Evolutionary conservation across 2,113 vertebrate genomes (phyloP).

Genomic region (Anguilla rostrata): DNA sequence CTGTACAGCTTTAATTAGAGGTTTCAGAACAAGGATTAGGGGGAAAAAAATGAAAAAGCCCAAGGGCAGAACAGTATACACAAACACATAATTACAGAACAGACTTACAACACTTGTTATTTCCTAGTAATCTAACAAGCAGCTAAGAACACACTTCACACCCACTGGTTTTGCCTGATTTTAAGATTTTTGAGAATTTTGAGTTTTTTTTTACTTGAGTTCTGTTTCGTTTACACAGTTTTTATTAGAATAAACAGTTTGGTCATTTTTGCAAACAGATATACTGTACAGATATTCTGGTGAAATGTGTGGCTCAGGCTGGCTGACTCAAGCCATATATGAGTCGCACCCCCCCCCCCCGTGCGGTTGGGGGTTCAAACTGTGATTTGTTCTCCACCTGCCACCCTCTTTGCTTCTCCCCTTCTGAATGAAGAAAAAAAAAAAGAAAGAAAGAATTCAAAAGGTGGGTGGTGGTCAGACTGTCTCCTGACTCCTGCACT

Average conservation of each 20-base stretch:
- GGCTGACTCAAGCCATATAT: no score
- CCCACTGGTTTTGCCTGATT: not conserved
- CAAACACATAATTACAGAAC: constrained; percentile 10
- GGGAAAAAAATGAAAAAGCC: not conserved
- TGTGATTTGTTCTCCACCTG: no score
- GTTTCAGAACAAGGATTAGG: not conserved
- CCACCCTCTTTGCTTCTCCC: no score
- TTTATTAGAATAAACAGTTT: not conserved
- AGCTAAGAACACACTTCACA: constrained; percentile 10
- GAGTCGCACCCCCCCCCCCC: no score
- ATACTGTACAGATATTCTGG: not conserved
- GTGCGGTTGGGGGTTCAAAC: no score
- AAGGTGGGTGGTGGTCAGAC: no score
- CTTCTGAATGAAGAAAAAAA: no score
- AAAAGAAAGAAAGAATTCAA: no score
- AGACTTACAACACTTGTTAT: constrained; percentile 8
- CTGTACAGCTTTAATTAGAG: constrained; percentile 2
- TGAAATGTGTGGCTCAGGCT: no score
- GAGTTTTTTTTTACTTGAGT: not conserved
- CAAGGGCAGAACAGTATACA: not conserved
- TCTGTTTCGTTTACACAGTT: not conserved
- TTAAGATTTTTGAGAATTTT: not conserved
- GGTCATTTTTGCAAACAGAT: not conserved
- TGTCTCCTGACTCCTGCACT: no score
- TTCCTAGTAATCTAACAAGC: not conserved